Conservation (phyloP, 2,888 invertebrate genomes). For the Acanthosepion esculentum region DNA sequence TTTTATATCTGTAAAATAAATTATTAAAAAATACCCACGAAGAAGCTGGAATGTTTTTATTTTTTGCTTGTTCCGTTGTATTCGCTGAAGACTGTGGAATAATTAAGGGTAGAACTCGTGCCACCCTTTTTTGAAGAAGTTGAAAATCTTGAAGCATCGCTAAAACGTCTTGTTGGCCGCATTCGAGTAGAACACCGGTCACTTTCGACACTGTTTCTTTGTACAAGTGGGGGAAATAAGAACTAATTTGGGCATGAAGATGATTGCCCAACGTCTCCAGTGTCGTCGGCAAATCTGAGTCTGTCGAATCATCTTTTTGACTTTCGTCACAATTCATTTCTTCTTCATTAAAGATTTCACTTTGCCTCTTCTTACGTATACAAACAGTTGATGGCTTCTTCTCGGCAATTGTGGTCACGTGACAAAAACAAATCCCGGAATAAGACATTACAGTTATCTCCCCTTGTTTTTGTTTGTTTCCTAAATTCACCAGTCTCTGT, state of each 20-base stretch:
- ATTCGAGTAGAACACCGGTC: slow-evolving; percentile 34
- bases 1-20: not conserved
- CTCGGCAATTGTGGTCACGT: not conserved
- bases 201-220: slow-evolving; percentile 10
- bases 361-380: not conserved
- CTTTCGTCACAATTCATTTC: not conserved
- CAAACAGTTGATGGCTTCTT: not conserved
- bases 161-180: slow-evolving; percentile 13
- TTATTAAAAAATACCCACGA: not conserved
- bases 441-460: not conserved
- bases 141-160: slow-evolving; percentile 37
- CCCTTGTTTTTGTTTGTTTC: not conserved
- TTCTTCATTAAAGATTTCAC: not conserved
- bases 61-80: not conserved
- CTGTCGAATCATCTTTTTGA: not conserved
- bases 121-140: not conserved
- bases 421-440: not conserved
- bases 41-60: not conserved
- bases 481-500: no score
- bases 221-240: not conserved
- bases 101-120: not conserved
- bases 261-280: slow-evolving; percentile 15
- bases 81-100: not conserved
- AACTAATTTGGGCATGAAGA: not conserved
- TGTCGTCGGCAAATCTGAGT: not conserved